Evolutionary conservation across 2,797 vertebrate genomes (phyloP).

Genomic region (Danionella dracula): DNA sequence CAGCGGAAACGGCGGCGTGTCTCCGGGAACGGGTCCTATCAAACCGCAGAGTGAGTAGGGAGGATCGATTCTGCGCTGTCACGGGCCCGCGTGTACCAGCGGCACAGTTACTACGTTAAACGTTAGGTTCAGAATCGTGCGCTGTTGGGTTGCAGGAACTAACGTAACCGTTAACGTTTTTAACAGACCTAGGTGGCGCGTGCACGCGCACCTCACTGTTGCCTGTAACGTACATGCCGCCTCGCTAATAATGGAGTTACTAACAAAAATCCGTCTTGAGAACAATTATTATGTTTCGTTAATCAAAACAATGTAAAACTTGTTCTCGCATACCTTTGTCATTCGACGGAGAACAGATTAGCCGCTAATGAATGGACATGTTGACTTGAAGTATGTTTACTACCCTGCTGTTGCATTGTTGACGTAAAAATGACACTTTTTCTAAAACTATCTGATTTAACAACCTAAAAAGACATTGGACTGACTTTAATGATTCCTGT

Average conservation of each 20-base stretch:
- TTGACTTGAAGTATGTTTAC: not conserved
- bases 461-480: too few relatives aligned
- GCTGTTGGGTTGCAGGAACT: not conserved
- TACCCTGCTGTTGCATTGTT: not conserved
- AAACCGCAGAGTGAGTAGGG: slow-evolving; percentile 80
- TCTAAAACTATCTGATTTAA: not conserved
- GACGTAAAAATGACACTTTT: not conserved
- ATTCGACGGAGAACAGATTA: not conserved
- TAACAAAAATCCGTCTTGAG: not conserved
- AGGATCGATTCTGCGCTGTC: slow-evolving; percentile 17
- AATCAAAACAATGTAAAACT: not conserved
- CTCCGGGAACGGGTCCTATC: slow-evolving; percentile 70
- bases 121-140: too few relatives aligned
- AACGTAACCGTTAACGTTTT: too few relatives aligned
- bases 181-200: too few relatives aligned
- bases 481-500: too few relatives aligned
- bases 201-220: not conserved
- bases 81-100: not conserved
- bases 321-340: not conserved
- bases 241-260: not conserved
- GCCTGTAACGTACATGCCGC: not conserved
- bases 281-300: not conserved
- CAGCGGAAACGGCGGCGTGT: slow-evolving; percentile 70
- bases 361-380: not conserved
- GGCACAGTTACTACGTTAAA: not conserved